phyloP scores from a whole-genome alignment of 30 jellyfish, hydroid and myxozoan genomes.

The Turritopsis rubra region DNA sequence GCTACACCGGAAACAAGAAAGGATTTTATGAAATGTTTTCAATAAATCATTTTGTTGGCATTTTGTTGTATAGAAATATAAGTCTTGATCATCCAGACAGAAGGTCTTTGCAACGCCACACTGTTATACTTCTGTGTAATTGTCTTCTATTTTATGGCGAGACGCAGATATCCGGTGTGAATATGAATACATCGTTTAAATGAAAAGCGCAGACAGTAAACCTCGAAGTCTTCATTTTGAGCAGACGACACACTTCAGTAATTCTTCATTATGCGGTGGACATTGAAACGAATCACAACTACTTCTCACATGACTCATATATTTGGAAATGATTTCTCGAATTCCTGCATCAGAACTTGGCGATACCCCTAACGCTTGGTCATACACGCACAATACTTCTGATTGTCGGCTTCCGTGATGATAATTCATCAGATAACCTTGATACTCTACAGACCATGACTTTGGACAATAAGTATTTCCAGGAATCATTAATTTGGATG shows the following conservation, averaged over 20 bases:
- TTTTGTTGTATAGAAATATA: neutral
- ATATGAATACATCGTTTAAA: neutral
- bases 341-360: constrained; percentile 34
- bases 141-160: too few species aligned
- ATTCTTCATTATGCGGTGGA: constrained; percentile 28
- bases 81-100: too few species aligned
- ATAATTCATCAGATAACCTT: constrained; percentile 38
- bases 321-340: constrained; percentile 21
- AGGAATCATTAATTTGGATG: constrained; percentile 33
- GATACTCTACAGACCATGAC: constrained; percentile 27
- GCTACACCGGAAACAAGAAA: too few species aligned
- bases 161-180: neutral
- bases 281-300: constrained; percentile 45
- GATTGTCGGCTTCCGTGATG: constrained; percentile 35
- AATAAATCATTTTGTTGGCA: too few species aligned
- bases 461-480: constrained; percentile 20
- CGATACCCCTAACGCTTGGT: constrained; percentile 43
- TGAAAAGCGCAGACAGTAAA: neutral
- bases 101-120: too few species aligned
- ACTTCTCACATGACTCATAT: constrained; percentile 29
- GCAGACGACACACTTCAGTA: constrained; percentile 31
- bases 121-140: too few species aligned
- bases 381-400: constrained; percentile 37
- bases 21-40: too few species aligned
- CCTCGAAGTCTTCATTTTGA: constrained; percentile 16